Base-by-base conservation (phyloP, 2,888 invertebrate genomes). In the Deroplatys truncata region DNA sequence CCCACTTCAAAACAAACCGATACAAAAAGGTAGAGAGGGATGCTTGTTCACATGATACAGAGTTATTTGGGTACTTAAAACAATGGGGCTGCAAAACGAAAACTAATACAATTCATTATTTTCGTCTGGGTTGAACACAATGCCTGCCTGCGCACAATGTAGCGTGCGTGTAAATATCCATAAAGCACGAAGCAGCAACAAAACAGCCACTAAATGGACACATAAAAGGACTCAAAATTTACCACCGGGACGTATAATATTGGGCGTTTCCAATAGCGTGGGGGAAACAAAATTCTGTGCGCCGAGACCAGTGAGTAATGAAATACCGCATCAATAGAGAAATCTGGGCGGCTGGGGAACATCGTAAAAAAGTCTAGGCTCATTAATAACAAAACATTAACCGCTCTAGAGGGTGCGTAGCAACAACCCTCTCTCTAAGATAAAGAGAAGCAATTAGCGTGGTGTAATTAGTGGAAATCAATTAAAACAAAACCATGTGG, bases 361-460 rank as follows among this genome's bases (percentile, higher is more conserved):
- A 15, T 56, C 86, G 85, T 85, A 85, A 35, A 72, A 84, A 83
- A 49, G 31, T 72, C 56, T 84, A 84, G 84, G 28, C 89, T 88
- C 43, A 82, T 84, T 88, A 87, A 89, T 88, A 89, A 89, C 89
- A 49, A 56, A 89, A 49, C 83, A 89, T 86, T 89, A 89, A 89
- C 89, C 56, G 43, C 31, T 29, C 56, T 72, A 35, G 31, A 83
- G 20, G 20, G 82, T 49, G 72, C 28, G 9, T 20, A 9, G 25
- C 29, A 86, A 86, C n/a, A 28, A 20, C 87, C n/a, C 28, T 16
- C 35, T 83, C 87, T 82, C 35, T 35, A 83, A 87, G 87, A 87
- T 87, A 83, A 72, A 87, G 35, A 31, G 83, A 82, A 86, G 86
- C 82, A 86, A 86, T 86, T 86, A 86, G 82, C 28, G 86, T 85